phyloP scores from a whole-genome alignment of 2,797 vertebrate genomes.

The Smutsia gigantea region DNA sequence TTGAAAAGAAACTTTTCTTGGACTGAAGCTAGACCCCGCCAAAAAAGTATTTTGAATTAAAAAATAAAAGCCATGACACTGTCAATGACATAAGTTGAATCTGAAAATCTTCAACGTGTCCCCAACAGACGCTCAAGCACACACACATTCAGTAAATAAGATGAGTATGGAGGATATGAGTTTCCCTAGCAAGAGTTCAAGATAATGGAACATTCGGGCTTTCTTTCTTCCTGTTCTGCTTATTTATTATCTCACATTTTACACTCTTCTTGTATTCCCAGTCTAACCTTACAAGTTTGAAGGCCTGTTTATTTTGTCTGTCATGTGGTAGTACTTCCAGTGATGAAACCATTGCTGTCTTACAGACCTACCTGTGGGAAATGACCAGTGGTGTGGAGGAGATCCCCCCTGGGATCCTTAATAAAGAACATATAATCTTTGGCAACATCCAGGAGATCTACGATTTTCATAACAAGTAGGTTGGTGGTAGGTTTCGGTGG shows the following conservation, averaged over 20 bases:
- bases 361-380: conserved; percentile 98
- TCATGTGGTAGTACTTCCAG: not conserved
- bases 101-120: not conserved
- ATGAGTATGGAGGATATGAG: not conserved
- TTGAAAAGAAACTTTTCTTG: conserved; percentile 58
- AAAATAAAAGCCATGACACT: conserved; percentile 17
- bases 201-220: not conserved
- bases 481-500: conserved; percentile 51
- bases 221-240: conserved; percentile 50
- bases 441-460: conserved; percentile 99
- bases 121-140: not conserved
- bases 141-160: not conserved
- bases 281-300: not conserved
- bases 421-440: conserved; percentile 96
- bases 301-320: conserved; percentile 44
- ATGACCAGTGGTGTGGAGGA: conserved; percentile 98
- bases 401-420: conserved; percentile 94
- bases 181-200: conserved; percentile 63
- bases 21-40: not conserved
- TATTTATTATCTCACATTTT: conserved; percentile 37
- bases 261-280: not conserved
- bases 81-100: not conserved
- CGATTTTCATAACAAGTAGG: conserved; percentile 98
- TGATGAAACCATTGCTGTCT: conserved; percentile 73
- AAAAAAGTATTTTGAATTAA: not conserved